Conservation (phyloP, 2,888 invertebrate species). For the Tribolium freemani region DNA sequence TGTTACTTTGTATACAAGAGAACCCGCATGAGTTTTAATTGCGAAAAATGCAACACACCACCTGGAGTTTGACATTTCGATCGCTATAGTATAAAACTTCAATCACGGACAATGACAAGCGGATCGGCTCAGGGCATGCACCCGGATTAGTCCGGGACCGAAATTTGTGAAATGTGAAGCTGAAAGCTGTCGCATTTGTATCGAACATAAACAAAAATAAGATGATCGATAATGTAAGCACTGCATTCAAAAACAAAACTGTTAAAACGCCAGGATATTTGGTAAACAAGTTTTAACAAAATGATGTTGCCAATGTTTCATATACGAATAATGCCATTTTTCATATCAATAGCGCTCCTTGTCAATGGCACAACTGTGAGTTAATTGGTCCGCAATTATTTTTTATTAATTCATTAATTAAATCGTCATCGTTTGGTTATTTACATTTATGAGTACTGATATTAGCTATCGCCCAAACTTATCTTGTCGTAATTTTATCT, state of each 20-base stretch:
- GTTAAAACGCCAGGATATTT: not conserved
- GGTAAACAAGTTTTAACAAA: not conserved
- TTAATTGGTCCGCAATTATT: not conserved
- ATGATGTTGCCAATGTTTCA: not conserved
- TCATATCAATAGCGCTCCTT: not conserved
- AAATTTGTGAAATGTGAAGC: too few relatives aligned
- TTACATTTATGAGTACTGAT: not conserved
- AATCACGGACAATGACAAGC: slow-evolving; percentile 22
- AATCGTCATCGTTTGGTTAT: not conserved
- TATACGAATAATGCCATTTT: not conserved
- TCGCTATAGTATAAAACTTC: slow-evolving; percentile 24
- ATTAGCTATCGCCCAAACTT: not conserved
- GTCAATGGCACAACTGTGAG: not conserved
- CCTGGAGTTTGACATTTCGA: slow-evolving; percentile 26
- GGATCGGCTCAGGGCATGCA: not conserved
- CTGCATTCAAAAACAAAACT: not conserved
- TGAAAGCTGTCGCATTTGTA: not conserved
- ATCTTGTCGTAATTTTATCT: slow-evolving; percentile 9
- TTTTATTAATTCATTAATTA: not conserved
- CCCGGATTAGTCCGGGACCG: not conserved
- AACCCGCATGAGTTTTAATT: slow-evolving; percentile 12
- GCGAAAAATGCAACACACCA: slow-evolving; percentile 5
- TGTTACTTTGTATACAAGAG: slow-evolving; percentile 14
- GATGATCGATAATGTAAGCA: not conserved
- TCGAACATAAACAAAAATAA: not conserved